A percentile compares a stretch with the other conserved stretches of the same genome.
Evolutionary conservation across 1,140 invertebrate genomes (phyloP).

Genomic region (Thereuonema tuberculata): DNA sequence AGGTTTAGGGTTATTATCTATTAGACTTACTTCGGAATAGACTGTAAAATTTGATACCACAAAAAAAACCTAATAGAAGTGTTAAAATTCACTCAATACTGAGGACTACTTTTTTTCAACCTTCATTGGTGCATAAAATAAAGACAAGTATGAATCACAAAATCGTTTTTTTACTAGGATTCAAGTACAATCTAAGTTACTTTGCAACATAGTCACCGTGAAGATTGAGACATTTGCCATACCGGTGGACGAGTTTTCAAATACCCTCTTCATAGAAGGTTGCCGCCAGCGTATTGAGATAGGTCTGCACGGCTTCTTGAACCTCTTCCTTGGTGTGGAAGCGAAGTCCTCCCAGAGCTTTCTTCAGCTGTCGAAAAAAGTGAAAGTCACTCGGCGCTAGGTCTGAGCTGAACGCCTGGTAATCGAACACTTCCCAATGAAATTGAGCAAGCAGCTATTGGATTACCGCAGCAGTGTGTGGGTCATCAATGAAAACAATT

Average conservation of each 20-base stretch:
- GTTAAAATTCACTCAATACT: no score
- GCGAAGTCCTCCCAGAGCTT: background rate
- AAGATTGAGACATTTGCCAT: background rate
- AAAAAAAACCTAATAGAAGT: no score
- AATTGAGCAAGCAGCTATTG: background rate
- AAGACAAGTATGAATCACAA: background rate
- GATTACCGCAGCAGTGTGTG: background rate
- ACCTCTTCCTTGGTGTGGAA: background rate
- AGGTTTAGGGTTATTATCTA: no score
- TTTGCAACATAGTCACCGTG: background rate
- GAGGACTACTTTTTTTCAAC: background rate
- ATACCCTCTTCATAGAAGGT: background rate
- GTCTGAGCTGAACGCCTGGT: background rate
- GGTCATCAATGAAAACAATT: background rate
- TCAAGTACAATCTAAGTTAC: background rate
- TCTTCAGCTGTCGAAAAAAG: background rate
- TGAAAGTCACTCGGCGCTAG: background rate
- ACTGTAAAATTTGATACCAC: no score
- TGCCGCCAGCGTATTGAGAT: background rate
- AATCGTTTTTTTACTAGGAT: background rate
- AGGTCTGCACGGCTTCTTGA: background rate
- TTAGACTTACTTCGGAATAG: no score
- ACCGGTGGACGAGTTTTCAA: background rate
- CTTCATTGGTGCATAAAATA: background rate
- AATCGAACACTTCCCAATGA: background rate